Base-by-base conservation (phyloP, 2,888 invertebrate species). In the Ormyrus nitidulus region DNA sequence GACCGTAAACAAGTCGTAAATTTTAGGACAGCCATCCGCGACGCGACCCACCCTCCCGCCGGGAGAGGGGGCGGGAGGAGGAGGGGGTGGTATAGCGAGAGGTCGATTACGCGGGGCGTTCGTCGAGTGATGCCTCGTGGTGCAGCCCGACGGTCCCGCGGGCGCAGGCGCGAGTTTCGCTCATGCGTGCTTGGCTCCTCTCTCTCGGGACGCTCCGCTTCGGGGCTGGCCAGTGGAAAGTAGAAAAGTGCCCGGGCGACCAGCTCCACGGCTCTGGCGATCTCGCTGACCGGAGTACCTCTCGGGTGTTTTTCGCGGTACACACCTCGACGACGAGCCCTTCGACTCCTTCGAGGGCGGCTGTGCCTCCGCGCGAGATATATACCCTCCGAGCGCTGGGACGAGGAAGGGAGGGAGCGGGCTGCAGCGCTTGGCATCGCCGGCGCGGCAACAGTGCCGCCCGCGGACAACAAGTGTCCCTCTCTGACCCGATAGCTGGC, bases 381-480 rank as follows among this genome's bases (percentile, higher is more conserved):
- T 0, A 19, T 19, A 19, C 19, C 19, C 19, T 19, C 19, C 19
- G 19, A 19, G 19, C 19, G 19, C 19, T 19, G 19, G 19, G 2
- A 19, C 19, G 19, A 19, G 19, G 19, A 19, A 19, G n/a, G 8
- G 13, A 69, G 53, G 19, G 5, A 11, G 34, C n/a, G 44, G 10
- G 19, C 46, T 59, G 11, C n/a, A 34, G 53, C 49, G 54, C 59
- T 49, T 49, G 49, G 69, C 70, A 62, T 62, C 64, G 70, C 56
- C 56, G 56, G 49, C 68, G 68, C 46, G 54, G 65, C 64, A 59
- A 53, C 66, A 56, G 54, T 53, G 61, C 66, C 2, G 19, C 19
- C 19, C 58, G 48, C 69, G 61, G 75, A 85, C 86, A 86, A 86
- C 87, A 86, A 86, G 86, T 87, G 86, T 86, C 85, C 82, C 82